Evolutionary conservation across 1,140 invertebrate genomes (phyloP), one percentile per base, ranked within the genome.

Genomic region (Musca vetustissima): DNA sequence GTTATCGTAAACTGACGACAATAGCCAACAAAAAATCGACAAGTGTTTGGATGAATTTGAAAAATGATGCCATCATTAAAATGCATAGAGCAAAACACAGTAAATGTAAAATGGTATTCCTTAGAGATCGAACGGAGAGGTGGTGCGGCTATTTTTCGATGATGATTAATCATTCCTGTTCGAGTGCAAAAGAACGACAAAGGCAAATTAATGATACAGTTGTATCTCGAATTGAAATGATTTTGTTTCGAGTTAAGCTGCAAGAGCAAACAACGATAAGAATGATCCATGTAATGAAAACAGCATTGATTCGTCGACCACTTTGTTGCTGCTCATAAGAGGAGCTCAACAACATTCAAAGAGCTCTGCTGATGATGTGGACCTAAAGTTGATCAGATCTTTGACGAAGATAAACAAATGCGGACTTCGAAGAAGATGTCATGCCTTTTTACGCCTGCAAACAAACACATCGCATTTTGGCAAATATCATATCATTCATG

Each of bases 11-110:
- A 43, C 36, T 43, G 36, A 43, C 4, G 6, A 43, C 36, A 43
- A 43, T 9, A 11, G 36, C 36, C 36, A 67, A 53, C 59, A 70
- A 70, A 70, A 48, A 70, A 59, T 70, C 66, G 61, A 70, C 69
- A 70, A 70, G 69, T 70, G 64, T 70, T 70, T 70, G 69, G 61
- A 70, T 70, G 69, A 70, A 67, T 70, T 70, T 70, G 69, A 70
- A 67, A 70, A 70, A 70, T 70, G 65, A 70, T 67, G 64, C 61
- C 57, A 61, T 36, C 28, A 57, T 13, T 17, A 28, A 32, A 14
- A 24, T 21, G 36, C 36, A 43, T 43, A 32, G 9, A 32, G 28
- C 28, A 9, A 32, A 32, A 32, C 3, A 32, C 36, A 4, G 11
- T 43, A 13, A 8, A 28, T 28, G 28, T 28, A 28, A 43, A 19